These are phyloP conservation scores for Perca fluviatilis DNA, from an alignment of 2,113 vertebrate genomes.

Conservation along the genomic window DNA sequence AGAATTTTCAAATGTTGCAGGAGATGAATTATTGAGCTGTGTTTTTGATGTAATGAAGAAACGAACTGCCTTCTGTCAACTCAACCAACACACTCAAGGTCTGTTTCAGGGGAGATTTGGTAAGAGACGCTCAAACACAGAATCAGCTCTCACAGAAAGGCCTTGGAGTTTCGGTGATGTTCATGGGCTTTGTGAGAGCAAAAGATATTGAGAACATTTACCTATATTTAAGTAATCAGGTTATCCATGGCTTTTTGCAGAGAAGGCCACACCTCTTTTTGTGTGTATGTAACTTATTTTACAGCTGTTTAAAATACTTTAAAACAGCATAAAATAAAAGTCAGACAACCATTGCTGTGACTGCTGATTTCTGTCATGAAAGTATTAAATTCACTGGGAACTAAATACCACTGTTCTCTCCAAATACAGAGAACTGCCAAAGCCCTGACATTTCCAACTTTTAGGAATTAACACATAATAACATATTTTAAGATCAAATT, in stretches of 20 bases:
- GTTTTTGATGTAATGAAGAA: slow-evolving; percentile 3
- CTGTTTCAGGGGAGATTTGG: neutral
- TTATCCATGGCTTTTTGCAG: neutral
- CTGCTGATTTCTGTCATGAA: neutral
- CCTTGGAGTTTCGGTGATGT: slow-evolving; percentile 1
- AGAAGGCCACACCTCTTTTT: neutral
- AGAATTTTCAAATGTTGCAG: neutral
- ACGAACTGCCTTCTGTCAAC: neutral
- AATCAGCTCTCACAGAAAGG: neutral
- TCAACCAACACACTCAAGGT: neutral
- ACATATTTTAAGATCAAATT: neutral
- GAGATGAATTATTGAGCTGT: neutral
- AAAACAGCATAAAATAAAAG: neutral
- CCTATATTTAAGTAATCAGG: neutral
- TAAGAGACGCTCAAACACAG: neutral
- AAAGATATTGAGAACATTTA: neutral
- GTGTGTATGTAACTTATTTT: neutral
- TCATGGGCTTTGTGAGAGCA: neutral
- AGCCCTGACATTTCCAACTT: neutral
- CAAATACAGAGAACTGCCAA: neutral
- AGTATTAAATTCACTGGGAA: neutral
- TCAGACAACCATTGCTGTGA: no score
- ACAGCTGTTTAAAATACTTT: neutral
- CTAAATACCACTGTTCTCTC: neutral
- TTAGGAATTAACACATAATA: slow-evolving; percentile 18